Base-by-base conservation (phyloP, 2,797 vertebrate genomes). In the Sparus aurata region DNA sequence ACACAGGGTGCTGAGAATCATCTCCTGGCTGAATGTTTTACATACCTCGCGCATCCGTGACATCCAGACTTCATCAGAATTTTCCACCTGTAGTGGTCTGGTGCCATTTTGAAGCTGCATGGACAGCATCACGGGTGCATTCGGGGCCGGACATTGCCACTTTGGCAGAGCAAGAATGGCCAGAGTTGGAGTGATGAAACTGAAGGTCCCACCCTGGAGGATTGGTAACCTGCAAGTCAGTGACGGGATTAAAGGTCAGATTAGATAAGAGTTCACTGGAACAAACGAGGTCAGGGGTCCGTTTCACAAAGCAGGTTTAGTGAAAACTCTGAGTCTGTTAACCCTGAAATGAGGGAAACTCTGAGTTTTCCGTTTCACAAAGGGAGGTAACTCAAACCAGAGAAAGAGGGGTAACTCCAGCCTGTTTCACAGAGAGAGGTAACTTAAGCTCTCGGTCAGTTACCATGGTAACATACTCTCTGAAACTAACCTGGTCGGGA, bases 121-220 rank as follows among this genome's bases (percentile, higher is more conserved):
- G 4, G 82, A 73, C 54, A 54, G 34, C 54, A 67, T 52, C 12
- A 27, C 45, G 0, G 87, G 53, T 0, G 61, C 17, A 1, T 47
- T 65, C 0, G 64, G 41, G 22, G 46, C 69, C 0, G 94, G 95
- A 69, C 95, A 96, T 84, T 91, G 88, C 96, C 96, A 96, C 79
- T 96, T 95, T 0, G 96, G 96, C 62, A 96, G 86, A 23, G 95
- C 93, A 1, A 96, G 93, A 46, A 96, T 96, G 18, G 96, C 96
- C 70, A 96, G 77, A 0, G 96, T 95, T 0, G 96, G 96, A 0
- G 96, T 95, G 72, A 96, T 93, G 75, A 96, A 95, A 69, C 94
- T 96, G 73, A 96, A 96, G 0, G 95, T 96, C 3, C 96, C 96
- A 2, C 96, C 96, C 88, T 96, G 96, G 52, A 96, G 94, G 66